Percentiles rank a stretch among this genome's conserved stretches.
phyloP scores from a whole-genome alignment of 2,888 invertebrate genomes.

The Synergus laeviventris region DNA sequence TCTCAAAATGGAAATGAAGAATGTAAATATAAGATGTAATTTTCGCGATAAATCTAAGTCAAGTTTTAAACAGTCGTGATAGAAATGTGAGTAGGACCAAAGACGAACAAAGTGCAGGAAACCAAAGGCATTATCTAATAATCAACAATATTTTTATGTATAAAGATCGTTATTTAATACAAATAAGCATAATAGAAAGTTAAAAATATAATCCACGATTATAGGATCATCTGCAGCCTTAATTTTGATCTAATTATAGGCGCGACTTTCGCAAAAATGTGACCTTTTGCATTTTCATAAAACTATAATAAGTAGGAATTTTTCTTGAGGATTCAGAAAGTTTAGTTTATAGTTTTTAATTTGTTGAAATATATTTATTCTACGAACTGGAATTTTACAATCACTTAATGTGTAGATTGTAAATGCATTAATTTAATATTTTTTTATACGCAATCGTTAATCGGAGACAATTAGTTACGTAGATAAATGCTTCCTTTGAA shows the following conservation, averaged over 20 bases:
- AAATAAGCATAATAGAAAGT: slow-evolving; percentile 41
- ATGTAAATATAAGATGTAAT: slow-evolving; percentile 33
- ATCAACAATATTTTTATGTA: slow-evolving; percentile 54
- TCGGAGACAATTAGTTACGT: neutral
- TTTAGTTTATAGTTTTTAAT: neutral
- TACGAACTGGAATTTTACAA: neutral
- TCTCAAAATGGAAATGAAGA: neutral
- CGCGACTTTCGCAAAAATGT: slow-evolving; percentile 10
- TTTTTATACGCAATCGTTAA: neutral
- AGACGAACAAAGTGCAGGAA: slow-evolving; percentile 40
- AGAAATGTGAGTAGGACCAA: slow-evolving; percentile 38
- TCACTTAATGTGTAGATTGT: neutral
- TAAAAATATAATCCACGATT: slow-evolving; percentile 24
- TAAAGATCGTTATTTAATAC: slow-evolving; percentile 55
- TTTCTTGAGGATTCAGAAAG: neutral
- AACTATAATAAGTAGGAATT: slow-evolving; percentile 22
- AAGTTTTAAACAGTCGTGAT: slow-evolving; percentile 33
- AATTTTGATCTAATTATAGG: neutral
- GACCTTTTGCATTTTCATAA: slow-evolving; percentile 37
- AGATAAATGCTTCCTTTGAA: neutral
- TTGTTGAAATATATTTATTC: slow-evolving; percentile 20
- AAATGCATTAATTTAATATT: neutral
- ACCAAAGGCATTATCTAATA: slow-evolving; percentile 49
- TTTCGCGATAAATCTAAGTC: slow-evolving; percentile 32
- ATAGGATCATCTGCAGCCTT: slow-evolving; percentile 17